Evolutionary conservation across 2,797 vertebrate species (phyloP).

Genomic region (Anguilla obscura): DNA sequence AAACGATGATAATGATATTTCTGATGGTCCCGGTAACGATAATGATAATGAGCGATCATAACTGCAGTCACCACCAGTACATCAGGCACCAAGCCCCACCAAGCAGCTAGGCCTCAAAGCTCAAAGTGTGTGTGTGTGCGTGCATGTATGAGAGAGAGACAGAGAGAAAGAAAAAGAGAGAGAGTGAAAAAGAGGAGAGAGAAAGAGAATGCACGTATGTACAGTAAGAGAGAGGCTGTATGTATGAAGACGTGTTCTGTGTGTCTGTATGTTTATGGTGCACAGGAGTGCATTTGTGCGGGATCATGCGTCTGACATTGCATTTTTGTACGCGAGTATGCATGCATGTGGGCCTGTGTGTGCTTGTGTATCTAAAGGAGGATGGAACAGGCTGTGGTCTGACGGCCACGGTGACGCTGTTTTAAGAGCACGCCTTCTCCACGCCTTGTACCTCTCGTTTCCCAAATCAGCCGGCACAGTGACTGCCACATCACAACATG

Average conservation of each 20-base stretch:
- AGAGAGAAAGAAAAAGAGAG: too few relatives aligned
- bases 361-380: background rate
- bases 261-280: background rate
- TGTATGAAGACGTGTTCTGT: slow-evolving; percentile 30
- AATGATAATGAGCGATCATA: slow-evolving; percentile 30
- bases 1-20: slow-evolving; percentile 35
- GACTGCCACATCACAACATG: slow-evolving; percentile 75
- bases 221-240: slow-evolving; percentile 34
- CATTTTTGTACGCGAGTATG: background rate
- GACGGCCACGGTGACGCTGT: slow-evolving; percentile 42
- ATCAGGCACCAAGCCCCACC: background rate
- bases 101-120: background rate
- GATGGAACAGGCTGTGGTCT: background rate
- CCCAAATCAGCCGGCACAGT: slow-evolving; percentile 43
- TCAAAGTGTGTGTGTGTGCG: slow-evolving; percentile 30
- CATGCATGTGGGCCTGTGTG: background rate
- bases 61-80: slow-evolving; percentile 27
- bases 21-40: slow-evolving; percentile 8
- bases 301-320: background rate
- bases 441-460: slow-evolving; percentile 61
- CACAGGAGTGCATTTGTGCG: slow-evolving; percentile 23
- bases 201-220: slow-evolving; percentile 32
- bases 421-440: slow-evolving; percentile 49
- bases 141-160: background rate
- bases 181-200: background rate